These are phyloP conservation scores for Sorex araneus DNA, from an alignment of 2,113 vertebrate species.

Conservation along the genomic window DNA sequence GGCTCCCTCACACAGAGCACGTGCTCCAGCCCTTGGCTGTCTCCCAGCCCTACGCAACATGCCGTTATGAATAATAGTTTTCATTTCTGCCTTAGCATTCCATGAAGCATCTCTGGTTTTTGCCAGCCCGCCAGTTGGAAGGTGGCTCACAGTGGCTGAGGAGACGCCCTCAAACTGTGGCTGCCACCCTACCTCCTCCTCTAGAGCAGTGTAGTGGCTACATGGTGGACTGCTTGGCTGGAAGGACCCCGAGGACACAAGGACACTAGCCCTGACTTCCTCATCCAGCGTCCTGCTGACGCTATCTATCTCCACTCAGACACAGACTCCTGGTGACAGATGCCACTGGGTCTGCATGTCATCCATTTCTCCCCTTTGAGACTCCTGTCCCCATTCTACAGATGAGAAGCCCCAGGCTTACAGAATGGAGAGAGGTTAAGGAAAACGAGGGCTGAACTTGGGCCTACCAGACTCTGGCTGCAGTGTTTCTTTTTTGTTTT, in stretches of 20 bases:
- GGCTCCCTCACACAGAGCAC: no score
- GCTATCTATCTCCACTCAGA: neutral
- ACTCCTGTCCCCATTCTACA: neutral
- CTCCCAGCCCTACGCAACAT: no score
- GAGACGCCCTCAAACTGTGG: neutral
- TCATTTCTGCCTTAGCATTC: no score
- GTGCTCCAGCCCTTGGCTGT: no score
- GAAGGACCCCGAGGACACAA: neutral
- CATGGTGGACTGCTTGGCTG: neutral
- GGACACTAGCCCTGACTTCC: neutral
- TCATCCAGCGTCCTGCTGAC: neutral
- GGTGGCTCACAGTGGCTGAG: neutral
- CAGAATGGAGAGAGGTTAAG: neutral
- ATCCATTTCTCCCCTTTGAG: neutral
- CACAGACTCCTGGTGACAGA: neutral
- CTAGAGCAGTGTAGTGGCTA: slow-evolving; percentile 65
- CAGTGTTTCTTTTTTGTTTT: no score
- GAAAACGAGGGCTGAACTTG: neutral
- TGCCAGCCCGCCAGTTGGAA: no score
- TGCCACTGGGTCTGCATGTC: neutral
- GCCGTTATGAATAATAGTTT: no score
- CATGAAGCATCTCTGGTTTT: no score
- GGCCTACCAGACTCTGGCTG: neutral
- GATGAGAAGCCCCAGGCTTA: neutral
- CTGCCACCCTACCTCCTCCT: neutral